Evolutionary conservation across 1,140 invertebrate species (phyloP), one percentile per base, ranked within the genome.

Genomic region (Chelonus insularis): DNA sequence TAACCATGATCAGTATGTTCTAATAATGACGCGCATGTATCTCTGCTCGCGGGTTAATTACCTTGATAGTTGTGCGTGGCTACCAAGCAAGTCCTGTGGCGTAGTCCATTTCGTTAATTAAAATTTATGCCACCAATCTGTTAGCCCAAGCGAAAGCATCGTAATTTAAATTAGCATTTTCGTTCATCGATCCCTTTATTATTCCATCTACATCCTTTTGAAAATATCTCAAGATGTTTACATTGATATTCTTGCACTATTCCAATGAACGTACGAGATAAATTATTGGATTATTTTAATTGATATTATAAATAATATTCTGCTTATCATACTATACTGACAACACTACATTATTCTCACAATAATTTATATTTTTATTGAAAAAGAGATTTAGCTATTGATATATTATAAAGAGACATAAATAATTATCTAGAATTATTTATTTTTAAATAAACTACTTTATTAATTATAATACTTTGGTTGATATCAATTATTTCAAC

Each of bases 1-100:
- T 60, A 60, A 51, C 55, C 23, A 20, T 56, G 23, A 36, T 4
- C 59, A 20, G 51, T 62, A 66, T 64, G 50, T 69, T 69, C 71
- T 76, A 77, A 77, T 76, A 70, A 76, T 74, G 74, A 76, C 67
- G 67, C 68, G 69, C 69, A 70, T 67, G 69, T 69, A 69, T 76
- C 69, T 71, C 71, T 71, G 72, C 68, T 69, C 59, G 66, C 21
- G 47, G 58, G 68, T 74, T 74, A 76, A 77, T 77, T 75, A 76
- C 70, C 70, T 67, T 68, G 69, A 72, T 68, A 65, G 68, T 67
- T 63, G 32, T 54, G 56, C 63, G 63, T 59, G 48, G 57, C 60
- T 66, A 62, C 52, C 57, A 56, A 37, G 63, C 60, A 52, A 60
- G 39, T 52, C 54, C 60, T 37, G 60, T 56, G 25, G 60, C 45